Evolutionary conservation across 2,888 invertebrate species (phyloP).

Genomic region (Anorthoa munda): DNA sequence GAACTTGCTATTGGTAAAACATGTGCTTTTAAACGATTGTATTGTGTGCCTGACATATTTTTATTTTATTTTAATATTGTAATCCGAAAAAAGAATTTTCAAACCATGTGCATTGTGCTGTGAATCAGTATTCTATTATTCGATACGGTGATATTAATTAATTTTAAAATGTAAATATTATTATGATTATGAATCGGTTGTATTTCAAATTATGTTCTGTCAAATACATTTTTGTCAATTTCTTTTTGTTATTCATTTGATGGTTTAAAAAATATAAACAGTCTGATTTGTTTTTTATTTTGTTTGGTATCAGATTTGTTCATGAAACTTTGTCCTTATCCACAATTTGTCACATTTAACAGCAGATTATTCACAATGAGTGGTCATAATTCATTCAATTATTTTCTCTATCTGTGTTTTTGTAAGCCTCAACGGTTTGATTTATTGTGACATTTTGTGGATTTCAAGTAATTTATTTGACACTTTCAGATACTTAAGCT

Average conservation of each 20-base stretch:
- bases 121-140: constrained; percentile 57
- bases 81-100: constrained; percentile 49
- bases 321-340: neutral
- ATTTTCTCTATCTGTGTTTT: constrained; percentile 12
- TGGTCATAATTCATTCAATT: constrained; percentile 8
- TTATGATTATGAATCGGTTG: constrained; percentile 40
- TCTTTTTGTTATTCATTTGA: neutral
- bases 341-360: neutral
- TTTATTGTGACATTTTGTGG: constrained; percentile 35
- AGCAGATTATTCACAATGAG: constrained; percentile 13
- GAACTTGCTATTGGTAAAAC: constrained; percentile 62
- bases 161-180: constrained; percentile 54
- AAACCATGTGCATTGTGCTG: constrained; percentile 65
- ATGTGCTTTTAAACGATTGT: constrained; percentile 60
- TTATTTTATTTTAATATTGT: constrained; percentile 54
- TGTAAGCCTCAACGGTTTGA: constrained; percentile 19
- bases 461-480: constrained; percentile 48
- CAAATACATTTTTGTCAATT: neutral
- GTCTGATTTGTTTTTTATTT: neutral
- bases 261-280: neutral
- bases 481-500: constrained; percentile 24
- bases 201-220: constrained; percentile 52
- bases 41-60: constrained; percentile 62
- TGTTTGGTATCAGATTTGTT: neutral
- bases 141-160: constrained; percentile 57